These are phyloP conservation scores for Reinhardtius hippoglossoides DNA, from an alignment of 2,113 vertebrate genomes.

Conservation along the genomic window DNA sequence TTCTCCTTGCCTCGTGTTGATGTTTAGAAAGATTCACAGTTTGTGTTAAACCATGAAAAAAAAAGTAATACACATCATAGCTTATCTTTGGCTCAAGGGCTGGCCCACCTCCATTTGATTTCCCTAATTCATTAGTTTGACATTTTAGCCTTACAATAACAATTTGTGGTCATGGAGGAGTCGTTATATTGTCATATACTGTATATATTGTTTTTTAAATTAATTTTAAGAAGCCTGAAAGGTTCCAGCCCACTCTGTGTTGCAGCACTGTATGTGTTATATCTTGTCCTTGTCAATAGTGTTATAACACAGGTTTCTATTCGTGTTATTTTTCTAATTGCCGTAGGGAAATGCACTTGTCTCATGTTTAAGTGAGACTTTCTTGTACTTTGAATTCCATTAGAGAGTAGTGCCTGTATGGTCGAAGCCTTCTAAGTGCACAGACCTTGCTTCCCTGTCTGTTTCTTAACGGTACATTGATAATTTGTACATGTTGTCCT, in stretches of 20 bases:
- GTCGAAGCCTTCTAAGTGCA: no score
- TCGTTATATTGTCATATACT: neutral
- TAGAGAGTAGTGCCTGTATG: no score
- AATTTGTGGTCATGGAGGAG: neutral
- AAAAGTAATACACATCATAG: neutral
- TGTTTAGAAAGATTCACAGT: neutral
- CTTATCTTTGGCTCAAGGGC: conserved; percentile 1
- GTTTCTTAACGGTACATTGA: neutral
- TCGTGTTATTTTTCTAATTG: conserved; percentile 10
- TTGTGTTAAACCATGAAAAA: neutral
- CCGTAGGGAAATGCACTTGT: neutral
- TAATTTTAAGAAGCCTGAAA: conserved; percentile 12
- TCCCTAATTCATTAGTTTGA: neutral
- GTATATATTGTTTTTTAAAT: neutral
- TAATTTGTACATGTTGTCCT: neutral
- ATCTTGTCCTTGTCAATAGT: conserved; percentile 15
- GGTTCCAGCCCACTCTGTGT: neutral
- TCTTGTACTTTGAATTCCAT: neutral
- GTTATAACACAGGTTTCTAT: neutral
- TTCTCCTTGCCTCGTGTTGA: neutral
- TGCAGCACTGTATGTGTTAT: neutral
- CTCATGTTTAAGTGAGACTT: neutral
- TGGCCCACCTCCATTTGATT: neutral
- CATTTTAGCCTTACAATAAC: neutral
- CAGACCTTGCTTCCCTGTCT: neutral